phyloP scores from a whole-genome alignment of 2,888 invertebrate species.

The Orthosia incerta region DNA sequence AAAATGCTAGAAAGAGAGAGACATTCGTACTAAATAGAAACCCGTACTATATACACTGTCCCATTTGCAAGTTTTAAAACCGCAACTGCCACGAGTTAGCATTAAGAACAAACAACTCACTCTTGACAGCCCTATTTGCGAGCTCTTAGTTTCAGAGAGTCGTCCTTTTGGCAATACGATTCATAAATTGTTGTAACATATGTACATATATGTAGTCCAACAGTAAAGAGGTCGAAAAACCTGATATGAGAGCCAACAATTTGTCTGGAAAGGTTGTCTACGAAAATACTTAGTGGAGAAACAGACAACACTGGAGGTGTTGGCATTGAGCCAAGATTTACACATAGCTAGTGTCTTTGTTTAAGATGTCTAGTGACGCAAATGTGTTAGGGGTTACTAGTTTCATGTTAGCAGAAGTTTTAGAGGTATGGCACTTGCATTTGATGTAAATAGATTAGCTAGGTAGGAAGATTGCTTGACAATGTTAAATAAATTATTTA shows the following conservation, averaged over 20 bases:
- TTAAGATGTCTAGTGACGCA: constrained; percentile 18
- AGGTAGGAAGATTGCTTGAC: neutral
- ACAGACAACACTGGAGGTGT: constrained; percentile 21
- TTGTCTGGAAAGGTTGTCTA: constrained; percentile 22
- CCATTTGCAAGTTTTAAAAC: neutral
- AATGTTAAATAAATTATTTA: no score
- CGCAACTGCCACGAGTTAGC: neutral
- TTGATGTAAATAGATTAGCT: constrained; percentile 1
- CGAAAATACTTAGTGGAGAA: constrained; percentile 33
- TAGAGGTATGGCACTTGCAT: neutral
- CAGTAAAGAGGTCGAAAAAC: neutral
- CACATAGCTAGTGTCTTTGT: constrained; percentile 6
- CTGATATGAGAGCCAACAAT: constrained; percentile 26
- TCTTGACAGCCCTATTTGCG: neutral
- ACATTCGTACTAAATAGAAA: neutral
- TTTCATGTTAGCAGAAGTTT: neutral
- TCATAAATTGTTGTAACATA: constrained; percentile 1
- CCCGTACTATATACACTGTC: no score
- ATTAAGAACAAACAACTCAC: neutral
- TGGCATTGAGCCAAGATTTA: constrained; percentile 51
- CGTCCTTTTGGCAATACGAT: neutral
- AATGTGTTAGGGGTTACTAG: constrained; percentile 26
- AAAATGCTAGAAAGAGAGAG: neutral
- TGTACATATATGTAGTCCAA: constrained; percentile 1
- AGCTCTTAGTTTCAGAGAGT: neutral